Evolutionary conservation across 2,888 invertebrate species (phyloP).

Genomic region (Ochlodes sylvanus): DNA sequence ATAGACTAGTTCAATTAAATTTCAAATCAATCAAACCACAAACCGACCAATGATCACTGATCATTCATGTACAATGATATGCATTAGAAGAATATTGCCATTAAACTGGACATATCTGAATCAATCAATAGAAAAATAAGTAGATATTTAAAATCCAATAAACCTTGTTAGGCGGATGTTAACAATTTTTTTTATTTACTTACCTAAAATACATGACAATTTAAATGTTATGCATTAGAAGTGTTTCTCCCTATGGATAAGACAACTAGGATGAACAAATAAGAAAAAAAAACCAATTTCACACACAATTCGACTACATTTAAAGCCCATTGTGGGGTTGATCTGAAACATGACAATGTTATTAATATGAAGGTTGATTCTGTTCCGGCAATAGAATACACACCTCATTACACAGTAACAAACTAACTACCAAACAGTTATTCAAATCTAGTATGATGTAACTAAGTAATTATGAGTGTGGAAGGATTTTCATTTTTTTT

Average conservation of each 20-base stretch:
- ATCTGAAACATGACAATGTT: too few relatives aligned
- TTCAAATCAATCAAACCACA: conserved; percentile 1
- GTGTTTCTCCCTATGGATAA: not conserved
- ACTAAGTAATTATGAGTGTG: too few relatives aligned
- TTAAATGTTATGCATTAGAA: not conserved
- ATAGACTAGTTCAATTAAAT: not conserved
- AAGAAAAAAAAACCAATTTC: not conserved
- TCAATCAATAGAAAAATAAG: conserved; percentile 18
- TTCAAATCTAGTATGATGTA: too few relatives aligned
- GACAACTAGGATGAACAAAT: not conserved
- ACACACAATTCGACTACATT: not conserved
- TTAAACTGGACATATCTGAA: conserved; percentile 12
- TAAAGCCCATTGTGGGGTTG: not conserved
- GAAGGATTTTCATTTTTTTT: not conserved
- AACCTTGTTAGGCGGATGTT: conserved; percentile 15
- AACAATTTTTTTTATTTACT: not conserved
- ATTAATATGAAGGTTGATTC: too few relatives aligned
- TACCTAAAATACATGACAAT: conserved; percentile 3
- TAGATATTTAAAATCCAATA: conserved; percentile 8
- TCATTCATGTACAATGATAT: conserved; percentile 25
- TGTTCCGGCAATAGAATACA: too few relatives aligned
- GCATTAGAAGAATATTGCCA: conserved; percentile 20
- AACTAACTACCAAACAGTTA: too few relatives aligned
- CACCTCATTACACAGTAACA: too few relatives aligned
- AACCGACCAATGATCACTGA: not conserved